These are phyloP conservation scores for Phenganax stokvisi DNA, from an alignment of 92 coral and sea anemone species.

Conservation along the genomic window DNA sequence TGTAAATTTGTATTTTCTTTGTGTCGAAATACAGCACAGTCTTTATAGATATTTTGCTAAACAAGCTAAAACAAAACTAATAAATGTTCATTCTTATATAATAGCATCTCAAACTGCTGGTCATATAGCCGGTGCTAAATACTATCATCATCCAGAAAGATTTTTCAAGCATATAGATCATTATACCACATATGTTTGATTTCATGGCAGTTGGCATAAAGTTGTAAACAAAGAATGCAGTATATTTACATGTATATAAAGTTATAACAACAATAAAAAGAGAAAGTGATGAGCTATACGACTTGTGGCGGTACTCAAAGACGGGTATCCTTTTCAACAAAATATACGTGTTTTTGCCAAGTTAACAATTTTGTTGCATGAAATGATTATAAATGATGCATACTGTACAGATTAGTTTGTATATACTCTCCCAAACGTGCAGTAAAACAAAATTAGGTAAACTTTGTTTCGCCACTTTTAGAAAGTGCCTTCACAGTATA, in stretches of 20 bases:
- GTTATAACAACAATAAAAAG: background rate
- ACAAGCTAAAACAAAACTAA: too few relatives aligned
- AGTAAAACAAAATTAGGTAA: background rate
- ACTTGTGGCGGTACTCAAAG: constrained; percentile 16
- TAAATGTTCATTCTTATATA: too few relatives aligned
- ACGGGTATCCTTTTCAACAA: constrained; percentile 28
- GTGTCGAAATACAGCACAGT: too few relatives aligned
- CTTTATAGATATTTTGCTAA: too few relatives aligned
- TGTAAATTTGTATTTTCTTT: too few relatives aligned
- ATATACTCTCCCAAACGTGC: background rate
- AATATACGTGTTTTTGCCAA: background rate
- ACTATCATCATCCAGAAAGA: too few relatives aligned
- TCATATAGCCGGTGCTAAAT: too few relatives aligned
- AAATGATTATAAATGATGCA: background rate
- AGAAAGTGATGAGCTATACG: constrained; percentile 15
- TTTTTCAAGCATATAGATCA: background rate
- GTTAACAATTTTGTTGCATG: background rate
- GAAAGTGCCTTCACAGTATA: background rate
- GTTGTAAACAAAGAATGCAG: background rate
- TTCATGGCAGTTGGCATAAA: background rate
- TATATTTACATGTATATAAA: background rate
- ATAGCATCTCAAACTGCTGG: too few relatives aligned
- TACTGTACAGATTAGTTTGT: background rate
- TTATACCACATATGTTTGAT: background rate
- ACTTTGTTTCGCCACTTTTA: background rate